phyloP scores from a whole-genome alignment of 2,888 invertebrate species.

The Pachliopta kotzebuea region DNA sequence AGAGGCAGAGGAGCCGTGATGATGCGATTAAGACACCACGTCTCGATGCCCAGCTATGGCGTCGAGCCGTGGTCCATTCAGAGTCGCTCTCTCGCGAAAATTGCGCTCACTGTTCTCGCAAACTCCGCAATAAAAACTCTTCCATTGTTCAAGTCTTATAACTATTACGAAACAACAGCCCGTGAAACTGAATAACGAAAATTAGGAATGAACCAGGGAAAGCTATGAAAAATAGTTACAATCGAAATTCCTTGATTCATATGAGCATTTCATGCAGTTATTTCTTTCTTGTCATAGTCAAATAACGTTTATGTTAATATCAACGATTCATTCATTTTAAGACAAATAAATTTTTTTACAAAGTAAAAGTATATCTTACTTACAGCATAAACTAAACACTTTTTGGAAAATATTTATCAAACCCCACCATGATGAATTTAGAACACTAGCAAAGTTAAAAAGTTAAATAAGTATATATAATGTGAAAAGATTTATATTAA shows the following conservation, averaged over 20 bases:
- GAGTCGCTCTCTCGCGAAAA: conserved; percentile 71
- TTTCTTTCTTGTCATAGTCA: neutral
- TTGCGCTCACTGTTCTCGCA: conserved; percentile 68
- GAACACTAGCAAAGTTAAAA: no score
- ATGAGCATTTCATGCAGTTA: neutral
- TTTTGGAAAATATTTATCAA: no score
- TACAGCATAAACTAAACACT: no score
- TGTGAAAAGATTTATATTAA: no score
- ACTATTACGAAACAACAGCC: conserved; percentile 74
- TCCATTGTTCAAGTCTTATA: conserved; percentile 74
- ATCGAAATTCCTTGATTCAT: neutral
- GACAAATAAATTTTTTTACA: no score
- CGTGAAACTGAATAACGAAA: conserved; percentile 61
- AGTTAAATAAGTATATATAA: no score
- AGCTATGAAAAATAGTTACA: conserved; percentile 3
- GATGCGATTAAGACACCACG: conserved; percentile 86
- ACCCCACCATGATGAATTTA: no score
- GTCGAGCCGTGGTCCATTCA: conserved; percentile 60
- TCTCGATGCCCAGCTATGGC: conserved; percentile 82
- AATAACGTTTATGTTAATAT: neutral
- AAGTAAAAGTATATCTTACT: no score
- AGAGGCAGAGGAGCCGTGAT: conserved; percentile 69
- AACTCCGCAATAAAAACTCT: conserved; percentile 64
- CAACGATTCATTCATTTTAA: neutral
- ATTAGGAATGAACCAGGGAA: conserved; percentile 34